These are phyloP conservation scores for Pantherophis alleghaniensis DNA, from an alignment of 2,797 vertebrate genomes.

Conservation along the genomic window DNA sequence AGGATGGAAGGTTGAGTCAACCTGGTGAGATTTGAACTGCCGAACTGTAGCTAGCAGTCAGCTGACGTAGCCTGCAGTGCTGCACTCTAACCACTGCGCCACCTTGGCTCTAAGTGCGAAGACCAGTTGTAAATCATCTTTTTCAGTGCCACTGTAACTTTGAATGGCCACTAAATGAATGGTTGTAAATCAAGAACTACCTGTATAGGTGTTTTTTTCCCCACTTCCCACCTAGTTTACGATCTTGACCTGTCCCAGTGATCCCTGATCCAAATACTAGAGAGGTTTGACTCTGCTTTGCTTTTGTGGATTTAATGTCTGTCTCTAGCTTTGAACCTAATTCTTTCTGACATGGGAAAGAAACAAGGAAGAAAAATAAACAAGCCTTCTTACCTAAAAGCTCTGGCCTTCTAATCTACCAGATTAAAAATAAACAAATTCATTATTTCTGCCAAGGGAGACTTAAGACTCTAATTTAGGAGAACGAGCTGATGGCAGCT, in stretches of 20 bases:
- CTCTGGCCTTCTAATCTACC: background rate
- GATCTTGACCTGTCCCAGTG: background rate
- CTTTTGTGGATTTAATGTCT: background rate
- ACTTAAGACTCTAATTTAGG: background rate
- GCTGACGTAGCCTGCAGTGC: too few species aligned
- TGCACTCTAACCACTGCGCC: too few species aligned
- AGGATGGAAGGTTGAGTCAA: too few species aligned
- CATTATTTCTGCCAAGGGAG: background rate
- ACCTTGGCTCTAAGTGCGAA: too few species aligned
- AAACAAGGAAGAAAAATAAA: background rate
- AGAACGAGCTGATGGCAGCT: background rate
- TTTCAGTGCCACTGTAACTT: too few species aligned
- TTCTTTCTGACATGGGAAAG: background rate
- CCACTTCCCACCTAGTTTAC: background rate
- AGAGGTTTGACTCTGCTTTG: background rate
- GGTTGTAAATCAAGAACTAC: too few species aligned
- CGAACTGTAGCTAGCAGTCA: too few species aligned
- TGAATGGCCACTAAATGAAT: too few species aligned
- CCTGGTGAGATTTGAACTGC: too few species aligned
- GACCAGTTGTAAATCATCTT: too few species aligned
- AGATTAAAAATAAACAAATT: slow-evolving; percentile 32
- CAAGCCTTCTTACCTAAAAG: slow-evolving; percentile 16
- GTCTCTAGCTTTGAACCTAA: background rate
- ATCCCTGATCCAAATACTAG: background rate
- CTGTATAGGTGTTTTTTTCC: background rate